Evolutionary conservation across 2,888 invertebrate species (phyloP), one percentile per base, ranked within the genome.

Genomic region (Synanthedon andrenaeformis): DNA sequence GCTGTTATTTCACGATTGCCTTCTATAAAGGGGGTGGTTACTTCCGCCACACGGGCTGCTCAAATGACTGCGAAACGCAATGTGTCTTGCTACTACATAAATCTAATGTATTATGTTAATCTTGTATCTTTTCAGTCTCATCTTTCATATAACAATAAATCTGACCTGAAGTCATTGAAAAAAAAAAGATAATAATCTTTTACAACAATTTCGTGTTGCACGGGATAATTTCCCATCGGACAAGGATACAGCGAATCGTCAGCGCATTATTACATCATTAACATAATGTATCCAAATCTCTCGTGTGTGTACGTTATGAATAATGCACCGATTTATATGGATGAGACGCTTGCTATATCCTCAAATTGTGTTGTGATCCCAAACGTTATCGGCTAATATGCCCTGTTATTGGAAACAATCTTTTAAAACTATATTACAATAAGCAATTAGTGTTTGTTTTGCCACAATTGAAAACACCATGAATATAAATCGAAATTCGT

Each of bases 181-280:
- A 35, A 35, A 35, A 35, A 23, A 17, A 17, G 2, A 17, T 2
- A 1, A 10, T 2, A 10, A 35, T 35, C 8, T 35, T 35, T 35
- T 35, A 35, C 35, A 35, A 35, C 35, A 35, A 10, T 12, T 45
- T 45, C n/a, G 13, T 45, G 45, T n/a, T 45, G 45, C 45, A 12
- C 45, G 45, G 14, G n/a, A 10, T 14, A 45, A 45, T 45, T 45
- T 45, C n/a, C 59, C 62, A 63, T 67, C 65, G 68, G 61, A 73
- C 70, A 71, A 64, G 71, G 67, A 61, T 65, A 61, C 59, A 64
- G 58, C 62, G 62, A 66, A 69, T 73, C 69, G 67, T 72, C 76
- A 72, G 68, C 70, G 70, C 74, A 76, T 82, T 82, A 79, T 80
- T 76, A 80, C 77, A 64, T 70, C 73, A 82, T 83, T 83, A 82